phyloP scores from a whole-genome alignment of 2,888 invertebrate species.

The Coelopa pilipes region DNA sequence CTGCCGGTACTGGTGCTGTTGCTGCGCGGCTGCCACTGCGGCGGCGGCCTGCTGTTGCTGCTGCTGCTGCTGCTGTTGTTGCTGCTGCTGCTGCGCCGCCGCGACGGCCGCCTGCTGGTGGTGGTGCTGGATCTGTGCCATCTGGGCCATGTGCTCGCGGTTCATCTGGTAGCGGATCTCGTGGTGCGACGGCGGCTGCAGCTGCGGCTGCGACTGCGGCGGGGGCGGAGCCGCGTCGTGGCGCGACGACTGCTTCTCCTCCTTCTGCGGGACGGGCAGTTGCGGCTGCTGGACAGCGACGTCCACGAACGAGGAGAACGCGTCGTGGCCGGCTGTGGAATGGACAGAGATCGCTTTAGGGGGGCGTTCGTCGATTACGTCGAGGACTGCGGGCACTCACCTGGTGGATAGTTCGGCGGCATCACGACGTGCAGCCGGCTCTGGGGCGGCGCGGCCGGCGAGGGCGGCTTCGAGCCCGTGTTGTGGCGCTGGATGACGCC shows the following conservation, averaged over 20 bases:
- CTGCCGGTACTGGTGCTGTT: constrained; percentile 56
- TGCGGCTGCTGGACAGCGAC: constrained; percentile 92
- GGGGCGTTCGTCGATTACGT: background rate
- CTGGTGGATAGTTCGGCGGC: constrained; percentile 67
- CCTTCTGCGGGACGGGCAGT: constrained; percentile 80
- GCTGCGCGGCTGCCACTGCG: constrained; percentile 55
- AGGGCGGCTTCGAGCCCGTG: constrained; percentile 70
- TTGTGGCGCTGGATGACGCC: constrained; percentile 83
- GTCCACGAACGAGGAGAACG: constrained; percentile 87
- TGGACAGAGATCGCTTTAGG: too few relatives aligned
- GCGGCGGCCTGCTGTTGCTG: constrained; percentile 60
- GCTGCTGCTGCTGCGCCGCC: constrained; percentile 50
- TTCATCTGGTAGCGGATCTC: constrained; percentile 68
- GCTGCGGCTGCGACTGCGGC: constrained; percentile 40
- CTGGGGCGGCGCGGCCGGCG: constrained; percentile 69
- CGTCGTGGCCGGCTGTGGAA: constrained; percentile 79
- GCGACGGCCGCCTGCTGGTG: constrained; percentile 57
- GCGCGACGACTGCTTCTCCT: constrained; percentile 58
- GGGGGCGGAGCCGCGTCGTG: constrained; percentile 45
- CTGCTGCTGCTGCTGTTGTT: constrained; percentile 62
- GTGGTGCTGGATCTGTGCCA: constrained; percentile 66
- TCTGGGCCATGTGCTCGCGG: constrained; percentile 68
- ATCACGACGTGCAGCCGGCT: constrained; percentile 67
- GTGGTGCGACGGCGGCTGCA: constrained; percentile 59
- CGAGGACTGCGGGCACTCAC: constrained; percentile 52